A percentile compares a stretch with the other conserved stretches of the same genome.
phyloP scores from a whole-genome alignment of 1,140 invertebrate genomes.

The Trichoplusia ni region DNA sequence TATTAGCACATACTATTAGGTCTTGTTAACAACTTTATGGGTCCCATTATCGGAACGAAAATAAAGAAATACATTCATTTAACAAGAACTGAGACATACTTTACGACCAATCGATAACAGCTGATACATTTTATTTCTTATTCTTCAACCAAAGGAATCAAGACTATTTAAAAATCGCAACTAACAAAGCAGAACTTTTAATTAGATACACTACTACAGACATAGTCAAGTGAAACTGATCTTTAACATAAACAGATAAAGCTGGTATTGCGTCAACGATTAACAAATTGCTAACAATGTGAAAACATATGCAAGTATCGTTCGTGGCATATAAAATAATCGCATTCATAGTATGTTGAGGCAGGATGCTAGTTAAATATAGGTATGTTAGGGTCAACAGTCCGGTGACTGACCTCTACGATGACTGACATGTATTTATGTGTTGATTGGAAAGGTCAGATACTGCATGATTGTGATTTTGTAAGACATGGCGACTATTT shows the following conservation, averaged over 20 bases:
- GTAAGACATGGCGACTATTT: background rate
- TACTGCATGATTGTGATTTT: constrained; percentile 7
- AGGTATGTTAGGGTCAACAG: constrained; percentile 52
- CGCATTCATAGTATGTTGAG: constrained; percentile 38
- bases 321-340: constrained; percentile 28
- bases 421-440: constrained; percentile 35
- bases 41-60: constrained; percentile 4
- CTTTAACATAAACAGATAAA: background rate
- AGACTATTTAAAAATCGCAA: background rate
- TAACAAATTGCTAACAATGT: constrained; percentile 20
- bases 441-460: constrained; percentile 8
- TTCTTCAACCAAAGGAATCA: constrained; percentile 10
- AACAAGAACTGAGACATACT: constrained; percentile 3
- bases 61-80: constrained; percentile 5
- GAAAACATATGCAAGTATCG: constrained; percentile 14
- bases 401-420: constrained; percentile 58
- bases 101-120: constrained; percentile 6
- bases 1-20: too few relatives aligned
- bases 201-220: constrained; percentile 4
- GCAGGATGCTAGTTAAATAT: constrained; percentile 40
- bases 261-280: background rate
- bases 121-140: constrained; percentile 2
- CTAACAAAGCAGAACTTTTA: constrained; percentile 5
- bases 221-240: background rate
- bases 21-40: background rate